Percentiles rank a stretch among this genome's conserved stretches.
Evolutionary conservation across 1,140 invertebrate genomes (phyloP).

Genomic region (Thaumetopoea pityocampa): DNA sequence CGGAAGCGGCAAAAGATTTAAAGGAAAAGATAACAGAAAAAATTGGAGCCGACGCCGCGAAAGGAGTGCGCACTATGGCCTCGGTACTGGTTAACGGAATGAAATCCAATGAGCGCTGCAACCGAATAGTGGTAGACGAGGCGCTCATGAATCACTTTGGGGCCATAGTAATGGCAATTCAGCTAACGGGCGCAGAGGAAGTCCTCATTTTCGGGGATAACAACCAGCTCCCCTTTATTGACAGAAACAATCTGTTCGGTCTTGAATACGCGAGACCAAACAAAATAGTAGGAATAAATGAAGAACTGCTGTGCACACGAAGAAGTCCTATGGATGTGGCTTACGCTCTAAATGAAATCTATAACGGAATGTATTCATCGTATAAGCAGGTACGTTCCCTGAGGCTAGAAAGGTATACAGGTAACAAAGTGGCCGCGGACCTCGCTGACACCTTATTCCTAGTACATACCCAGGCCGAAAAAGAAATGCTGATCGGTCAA

Average conservation of each 20-base stretch:
- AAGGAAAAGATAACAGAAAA: slow-evolving; percentile 1
- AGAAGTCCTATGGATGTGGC: slow-evolving; percentile 1
- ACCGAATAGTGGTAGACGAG: slow-evolving; percentile 14
- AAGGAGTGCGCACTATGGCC: slow-evolving; percentile 13
- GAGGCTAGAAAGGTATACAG: background rate
- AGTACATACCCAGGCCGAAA: background rate
- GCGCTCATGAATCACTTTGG: slow-evolving; percentile 34
- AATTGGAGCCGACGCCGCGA: background rate
- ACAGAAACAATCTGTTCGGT: slow-evolving; percentile 27
- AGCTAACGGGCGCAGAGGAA: slow-evolving; percentile 7
- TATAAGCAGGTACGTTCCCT: background rate
- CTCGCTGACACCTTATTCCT: background rate
- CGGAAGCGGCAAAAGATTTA: slow-evolving; percentile 6
- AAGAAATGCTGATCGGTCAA: background rate
- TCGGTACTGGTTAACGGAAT: slow-evolving; percentile 21
- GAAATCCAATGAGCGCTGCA: slow-evolving; percentile 1
- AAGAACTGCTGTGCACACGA: background rate
- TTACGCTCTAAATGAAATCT: background rate
- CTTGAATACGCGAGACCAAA: slow-evolving; percentile 18
- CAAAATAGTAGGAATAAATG: background rate
- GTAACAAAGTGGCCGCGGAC: background rate
- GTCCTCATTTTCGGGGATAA: slow-evolving; percentile 26
- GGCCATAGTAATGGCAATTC: slow-evolving; percentile 18
- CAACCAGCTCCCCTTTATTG: slow-evolving; percentile 34
- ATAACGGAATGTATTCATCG: slow-evolving; percentile 1